Conservation (phyloP, 2,888 invertebrate species). For the Zygogramma bicolorata region DNA sequence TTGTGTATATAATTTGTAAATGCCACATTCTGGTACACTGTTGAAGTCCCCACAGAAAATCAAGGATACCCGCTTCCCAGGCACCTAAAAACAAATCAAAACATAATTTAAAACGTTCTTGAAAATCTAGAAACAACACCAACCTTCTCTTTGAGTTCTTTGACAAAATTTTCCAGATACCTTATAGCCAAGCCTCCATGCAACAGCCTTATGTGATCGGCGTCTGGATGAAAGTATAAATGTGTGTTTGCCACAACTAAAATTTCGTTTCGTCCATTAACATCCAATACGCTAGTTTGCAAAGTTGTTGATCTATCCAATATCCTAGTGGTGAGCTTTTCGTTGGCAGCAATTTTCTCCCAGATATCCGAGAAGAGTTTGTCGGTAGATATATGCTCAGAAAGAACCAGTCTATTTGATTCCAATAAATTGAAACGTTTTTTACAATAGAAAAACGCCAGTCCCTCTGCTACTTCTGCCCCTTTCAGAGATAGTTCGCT, state of each 20-base stretch:
- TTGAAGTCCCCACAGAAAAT: conserved; percentile 96
- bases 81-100: conserved; percentile 57
- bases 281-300: conserved; percentile 73
- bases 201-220: conserved; percentile 88
- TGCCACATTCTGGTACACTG: conserved; percentile 86
- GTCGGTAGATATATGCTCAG: conserved; percentile 71
- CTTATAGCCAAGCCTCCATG: conserved; percentile 83
- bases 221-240: conserved; percentile 92
- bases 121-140: not conserved
- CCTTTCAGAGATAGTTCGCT: conserved; percentile 81
- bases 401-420: conserved; percentile 71
- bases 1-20: conserved; percentile 83
- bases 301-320: conserved; percentile 76
- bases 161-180: conserved; percentile 75
- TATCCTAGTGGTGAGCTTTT: conserved; percentile 71
- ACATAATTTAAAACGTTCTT: not conserved
- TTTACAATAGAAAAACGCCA: conserved; percentile 81
- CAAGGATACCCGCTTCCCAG: conserved; percentile 71
- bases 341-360: conserved; percentile 72
- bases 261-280: conserved; percentile 68
- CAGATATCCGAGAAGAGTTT: conserved; percentile 71
- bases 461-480: conserved; percentile 81
- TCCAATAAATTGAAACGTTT: conserved; percentile 75
- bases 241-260: conserved; percentile 87
- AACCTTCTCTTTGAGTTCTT: conserved; percentile 63